Base-by-base conservation (phyloP, 2,797 vertebrate species). In the Zalophus californianus region DNA sequence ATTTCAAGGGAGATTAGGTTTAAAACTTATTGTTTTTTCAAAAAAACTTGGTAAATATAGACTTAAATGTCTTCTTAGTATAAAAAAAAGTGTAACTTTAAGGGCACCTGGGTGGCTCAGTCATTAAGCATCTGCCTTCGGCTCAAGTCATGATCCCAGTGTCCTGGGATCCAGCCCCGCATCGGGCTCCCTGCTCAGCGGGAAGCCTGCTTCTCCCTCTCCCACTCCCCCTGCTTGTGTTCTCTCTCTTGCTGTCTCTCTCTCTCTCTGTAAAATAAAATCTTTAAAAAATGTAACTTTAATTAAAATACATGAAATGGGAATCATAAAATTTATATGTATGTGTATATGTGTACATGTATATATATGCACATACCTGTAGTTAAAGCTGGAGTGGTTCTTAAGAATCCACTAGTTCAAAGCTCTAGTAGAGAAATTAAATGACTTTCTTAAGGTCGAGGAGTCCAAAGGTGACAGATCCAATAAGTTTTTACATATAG, bases 391-490 rank as follows among this genome's bases (percentile, higher is more conserved):
- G 44, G 13, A 83, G 7, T 70, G 7, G 12, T 52, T 80, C 29
- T 89, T 93, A 93, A 25, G 86, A 83, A 79, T 83, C 16, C 83
- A 60, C n/a, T 87, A 64, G 85, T 88, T 87, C 29, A 93, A 79
- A 90, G 3, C 7, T 38, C 18, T 35, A 80, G 50, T 9, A 66
- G 13, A 94, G 29, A 96, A 86, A 38, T 38, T 11, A 60, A 75
- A 79, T 64, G 16, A 44, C 1, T 88, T 91, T 73, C 11, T 78
- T 12, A 95, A 60, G 10, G 29, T 93, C 60, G 41, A 73, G 14
- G 0, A 83, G 13, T 0, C 1, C 16, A 88, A 27, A 84, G 10
- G 12, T 72, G 23, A 77, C 7, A 83, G 29, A 91, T 70, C 2
- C 1, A 56, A n/a, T 48, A 83, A 44, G 3, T 56, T 5, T 60